A percentile compares a stretch with the other conserved stretches of the same genome.
phyloP scores from a whole-genome alignment of 2,888 invertebrate genomes.

The Drosophila neutralis region DNA sequence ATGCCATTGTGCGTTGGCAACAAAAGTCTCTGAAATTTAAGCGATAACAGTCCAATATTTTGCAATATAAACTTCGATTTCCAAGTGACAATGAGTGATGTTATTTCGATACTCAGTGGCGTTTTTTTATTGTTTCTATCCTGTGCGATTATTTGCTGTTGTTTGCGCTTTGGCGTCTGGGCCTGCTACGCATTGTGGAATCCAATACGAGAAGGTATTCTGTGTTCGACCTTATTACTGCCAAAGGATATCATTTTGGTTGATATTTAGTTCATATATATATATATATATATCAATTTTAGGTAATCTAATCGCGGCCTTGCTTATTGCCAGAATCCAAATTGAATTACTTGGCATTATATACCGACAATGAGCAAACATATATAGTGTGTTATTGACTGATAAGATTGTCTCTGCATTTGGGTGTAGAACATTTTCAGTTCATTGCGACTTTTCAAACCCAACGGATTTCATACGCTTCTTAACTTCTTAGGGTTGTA shows the following conservation, averaged over 20 bases:
- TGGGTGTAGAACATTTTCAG: conserved; percentile 8
- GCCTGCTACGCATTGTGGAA: conserved; percentile 57
- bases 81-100: conserved; percentile 48
- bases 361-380: neutral
- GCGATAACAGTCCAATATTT: neutral
- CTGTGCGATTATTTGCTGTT: conserved; percentile 67
- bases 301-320: conserved; percentile 32
- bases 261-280: neutral
- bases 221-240: neutral
- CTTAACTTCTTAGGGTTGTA: neutral
- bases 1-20: conserved; percentile 1
- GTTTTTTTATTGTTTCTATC: conserved; percentile 71
- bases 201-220: conserved; percentile 39
- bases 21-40: neutral
- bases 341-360: conserved; percentile 10
- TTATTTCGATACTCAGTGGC: conserved; percentile 66
- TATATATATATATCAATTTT: neutral
- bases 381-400: conserved; percentile 6
- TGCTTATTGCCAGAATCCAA: conserved; percentile 1
- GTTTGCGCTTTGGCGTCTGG: conserved; percentile 70
- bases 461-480: conserved; percentile 20
- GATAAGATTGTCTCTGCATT: conserved; percentile 21
- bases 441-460: conserved; percentile 22
- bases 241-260: conserved; percentile 18
- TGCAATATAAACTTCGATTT: neutral